Evolutionary conservation across 1,140 invertebrate species (phyloP), one percentile per base, ranked within the genome.

Genomic region (Gonioctena quinquepunctata): DNA sequence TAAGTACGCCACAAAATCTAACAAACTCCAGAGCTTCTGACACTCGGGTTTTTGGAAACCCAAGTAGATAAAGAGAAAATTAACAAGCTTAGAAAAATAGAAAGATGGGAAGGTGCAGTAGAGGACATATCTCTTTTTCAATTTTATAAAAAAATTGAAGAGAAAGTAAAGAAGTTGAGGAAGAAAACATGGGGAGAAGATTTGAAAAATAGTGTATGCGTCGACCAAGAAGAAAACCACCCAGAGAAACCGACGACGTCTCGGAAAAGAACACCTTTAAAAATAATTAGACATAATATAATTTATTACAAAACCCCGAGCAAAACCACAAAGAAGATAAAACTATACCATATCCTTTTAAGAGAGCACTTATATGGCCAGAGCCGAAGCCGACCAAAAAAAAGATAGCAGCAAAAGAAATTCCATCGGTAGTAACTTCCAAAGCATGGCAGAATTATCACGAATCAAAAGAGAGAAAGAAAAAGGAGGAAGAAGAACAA

Each of bases 401-500:
- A 52, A 52, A 52, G 49, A 52, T 3, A 52, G 3, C 49, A 52
- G 4, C n/a, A 52, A 52, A 52, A 52, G 49, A 52, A 52, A 52
- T 16, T 52, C 8, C 8, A 28, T 28, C 8, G 27, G 27, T 28
- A 28, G 27, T 28, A 8, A 28, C 5, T 52, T 52, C 49, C 49
- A 52, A 52, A 52, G 49, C n/a, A 52, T 52, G 49, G 19, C 49
- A 52, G n/a, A 3, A 52, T 52, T 19, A 52, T 52, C 49, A 52
- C 49, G 49, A 52, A 52, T 52, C 49, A 3, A 52, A 52, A 52
- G 49, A 52, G 49, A n/a, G n/a, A 5, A 5, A 52, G 3, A n/a
- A 52, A 52, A 52, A 52, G 49, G 49, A 52, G n/a, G n/a, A 52
- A 52, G 49, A n/a, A 52, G 49, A 52, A 52, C 49, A 16, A n/a